Evolutionary conservation across 2,888 invertebrate species (phyloP), one percentile per base, ranked within the genome.

Genomic region (Sipunculus nudus): DNA sequence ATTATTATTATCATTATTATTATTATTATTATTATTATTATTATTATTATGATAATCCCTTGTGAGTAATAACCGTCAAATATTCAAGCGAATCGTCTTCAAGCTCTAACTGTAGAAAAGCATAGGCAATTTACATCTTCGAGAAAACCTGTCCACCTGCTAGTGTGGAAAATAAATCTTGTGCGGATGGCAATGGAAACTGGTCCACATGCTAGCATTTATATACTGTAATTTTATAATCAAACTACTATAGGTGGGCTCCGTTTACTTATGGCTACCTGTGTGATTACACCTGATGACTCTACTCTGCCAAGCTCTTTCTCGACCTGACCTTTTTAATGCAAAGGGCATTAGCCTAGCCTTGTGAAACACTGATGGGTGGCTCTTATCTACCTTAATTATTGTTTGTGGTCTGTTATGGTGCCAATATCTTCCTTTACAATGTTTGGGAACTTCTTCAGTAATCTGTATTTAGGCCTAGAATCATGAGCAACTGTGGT

Each of bases 241-340:
- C 60, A 3, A 3, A 57, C 59, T 6, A 59, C 48, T 3, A 62
- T 62, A 23, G 60, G 60, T 2, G 60, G 32, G 21, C 61, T 47
- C 47, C 48, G 62, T 23, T 59, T 43, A 13, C 10, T 13, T 5
- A 31, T 25, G 13, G 31, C 58, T n/a, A 29, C 21, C 26, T 39
- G 16, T 6, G 25, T 25, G 5, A 59, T 25, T 4, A 54, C 58
- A 25, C 6, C 16, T 5, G 21, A 35, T 16, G 8, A 41, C n/a
- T 4, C 45, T 8, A 69, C 53, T 8, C 69, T 52, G 16, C 65
- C 55, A 16, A 72, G 19, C 13, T 50, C 38, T 19, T 32, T 50
- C 23, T 50, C 50, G 3, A 50, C 50, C 6, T 46, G 28, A 16
- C 35, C 50, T n/a, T 16, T 19, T 19, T 46, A 50, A 5, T 5